Evolutionary conservation across 2,797 vertebrate species (phyloP), one percentile per base, ranked within the genome.

Genomic region (Tenualosa thibaudeaui): DNA sequence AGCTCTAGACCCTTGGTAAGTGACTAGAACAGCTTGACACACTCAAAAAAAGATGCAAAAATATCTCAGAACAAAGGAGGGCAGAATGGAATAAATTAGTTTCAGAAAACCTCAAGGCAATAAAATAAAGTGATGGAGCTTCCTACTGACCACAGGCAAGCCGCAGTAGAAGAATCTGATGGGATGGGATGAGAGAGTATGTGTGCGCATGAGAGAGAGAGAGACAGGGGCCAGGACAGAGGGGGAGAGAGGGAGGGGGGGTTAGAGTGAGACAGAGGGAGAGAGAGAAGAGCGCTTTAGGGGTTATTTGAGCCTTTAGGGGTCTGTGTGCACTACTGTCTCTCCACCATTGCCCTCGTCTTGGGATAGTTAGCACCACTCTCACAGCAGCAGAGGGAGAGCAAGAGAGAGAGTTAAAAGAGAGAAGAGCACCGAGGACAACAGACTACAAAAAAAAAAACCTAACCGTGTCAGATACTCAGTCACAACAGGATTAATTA

Each of bases 151-250:
- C 62, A 68, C 62, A 31, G 15, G 62, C 10, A 37, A 26, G 62
- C 85, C 91, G 90, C 84, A 88, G 87, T 88, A 81, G 86, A 68
- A 65, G 62, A 0, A 24, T 65, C 62, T 31, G 86, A 8, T 19
- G 37, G 40, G 8, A 51, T 51, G 50, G 50, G 50, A 9, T 51
- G 43, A 17, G 9, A 43, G 89, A 90, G 92, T 89, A 89, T 31
- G 31, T 31, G 31, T 31, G 31, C 31, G 31, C 31, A 31, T 31
- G 31, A 49, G 46, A 4, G 46, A 49, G 46, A 17, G 53, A 3
- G 53, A 13, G 53, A 3, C 53, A 54, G 53, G 15, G 53, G 8
- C 8, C 8, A 12, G 2, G 50, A 51, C 1, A 6, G 50, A 15
- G 53, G 15, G 53, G 13, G 53, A 54, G 4, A 19, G 54, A 56